Evolutionary conservation across 2,797 vertebrate genomes (phyloP).

Genomic region (Parambassis ranga): DNA sequence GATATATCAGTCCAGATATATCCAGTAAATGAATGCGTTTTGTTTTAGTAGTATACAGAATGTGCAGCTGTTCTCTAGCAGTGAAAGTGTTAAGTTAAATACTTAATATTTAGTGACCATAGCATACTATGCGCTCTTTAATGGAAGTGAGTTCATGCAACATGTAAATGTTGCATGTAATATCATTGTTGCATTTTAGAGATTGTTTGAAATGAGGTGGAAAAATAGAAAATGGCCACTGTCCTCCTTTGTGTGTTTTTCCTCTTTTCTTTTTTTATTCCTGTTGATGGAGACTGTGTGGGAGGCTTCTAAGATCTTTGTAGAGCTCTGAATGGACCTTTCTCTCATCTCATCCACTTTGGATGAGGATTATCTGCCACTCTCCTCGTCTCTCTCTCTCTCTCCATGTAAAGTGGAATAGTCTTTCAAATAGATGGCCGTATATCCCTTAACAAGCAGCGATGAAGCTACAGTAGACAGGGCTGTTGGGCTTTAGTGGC

Average conservation of each 20-base stretch:
- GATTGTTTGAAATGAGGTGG: background rate
- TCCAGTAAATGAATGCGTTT: too few species aligned
- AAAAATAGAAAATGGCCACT: constrained; percentile 29
- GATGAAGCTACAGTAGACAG: constrained; percentile 1
- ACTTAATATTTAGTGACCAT: too few species aligned
- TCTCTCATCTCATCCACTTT: constrained; percentile 67
- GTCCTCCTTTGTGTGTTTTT: constrained; percentile 8
- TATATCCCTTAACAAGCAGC: constrained; percentile 29
- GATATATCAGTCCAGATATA: too few species aligned
- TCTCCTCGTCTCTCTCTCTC: constrained; percentile 34
- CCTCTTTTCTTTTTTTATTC: constrained; percentile 7
- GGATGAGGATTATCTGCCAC: constrained; percentile 56
- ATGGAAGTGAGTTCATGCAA: too few species aligned
- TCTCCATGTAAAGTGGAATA: constrained; percentile 24
- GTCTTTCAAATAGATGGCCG: constrained; percentile 27
- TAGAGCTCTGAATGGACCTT: constrained; percentile 56
- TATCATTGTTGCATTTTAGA: background rate
- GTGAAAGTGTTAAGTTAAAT: too few species aligned
- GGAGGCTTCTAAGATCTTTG: constrained; percentile 58
- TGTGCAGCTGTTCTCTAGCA: too few species aligned
- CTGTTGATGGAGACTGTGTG: constrained; percentile 54
- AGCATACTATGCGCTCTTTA: too few species aligned
- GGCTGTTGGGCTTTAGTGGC: constrained; percentile 4
- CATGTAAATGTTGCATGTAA: background rate
- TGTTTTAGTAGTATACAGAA: too few species aligned